Conservation (phyloP, 1,140 invertebrate genomes). For the Lethrus apterus region DNA sequence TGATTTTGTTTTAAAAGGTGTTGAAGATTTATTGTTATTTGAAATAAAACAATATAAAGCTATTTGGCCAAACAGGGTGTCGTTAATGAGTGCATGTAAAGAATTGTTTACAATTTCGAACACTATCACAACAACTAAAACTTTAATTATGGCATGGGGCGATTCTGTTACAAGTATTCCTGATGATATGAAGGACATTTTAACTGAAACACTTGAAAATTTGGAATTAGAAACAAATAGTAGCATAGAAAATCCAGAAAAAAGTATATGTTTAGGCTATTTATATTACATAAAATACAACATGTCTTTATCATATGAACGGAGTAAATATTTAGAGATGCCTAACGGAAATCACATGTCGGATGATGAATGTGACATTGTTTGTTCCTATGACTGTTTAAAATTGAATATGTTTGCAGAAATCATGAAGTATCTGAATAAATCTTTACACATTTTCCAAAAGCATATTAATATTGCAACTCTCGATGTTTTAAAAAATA, state of each 20-base stretch:
- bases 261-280: conserved; percentile 2
- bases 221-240: neutral
- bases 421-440: conserved; percentile 8
- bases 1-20: too few relatives aligned
- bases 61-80: conserved; percentile 7
- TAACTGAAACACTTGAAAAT: neutral
- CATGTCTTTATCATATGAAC: neutral
- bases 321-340: neutral
- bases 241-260: neutral
- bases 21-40: conserved; percentile 2
- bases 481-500: neutral
- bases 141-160: conserved; percentile 4
- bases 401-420: conserved; percentile 1
- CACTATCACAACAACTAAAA: neutral
- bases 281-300: conserved; percentile 8
- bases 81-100: conserved; percentile 6
- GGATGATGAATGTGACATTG: conserved; percentile 13
- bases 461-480: neutral
- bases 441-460: conserved; percentile 10
- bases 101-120: conserved; percentile 1
- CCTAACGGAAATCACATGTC: neutral
- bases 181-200: neutral
- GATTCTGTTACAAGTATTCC: neutral
- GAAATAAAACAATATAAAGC: conserved; percentile 14
- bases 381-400: conserved; percentile 2